Evolutionary conservation across 2,888 invertebrate species (phyloP), one percentile per base, ranked within the genome.

Genomic region (Acrobasis suavella): DNA sequence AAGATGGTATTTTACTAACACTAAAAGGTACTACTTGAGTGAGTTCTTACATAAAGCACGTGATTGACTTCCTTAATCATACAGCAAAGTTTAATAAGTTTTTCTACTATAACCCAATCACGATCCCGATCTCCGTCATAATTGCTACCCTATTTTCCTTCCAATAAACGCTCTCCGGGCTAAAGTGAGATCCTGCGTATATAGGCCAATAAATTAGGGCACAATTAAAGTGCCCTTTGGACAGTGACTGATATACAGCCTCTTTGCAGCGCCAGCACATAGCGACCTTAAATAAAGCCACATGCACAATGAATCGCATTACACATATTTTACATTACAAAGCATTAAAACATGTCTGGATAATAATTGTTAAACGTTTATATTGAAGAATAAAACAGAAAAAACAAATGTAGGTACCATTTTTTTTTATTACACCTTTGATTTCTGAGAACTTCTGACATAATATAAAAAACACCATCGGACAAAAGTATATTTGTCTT

Each of bases 171-270:
- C 54, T 62, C 52, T 22, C 15, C 16, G 42, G 46, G 51, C 42
- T 61, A n/a, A 60, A 54, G 38, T 61, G 17, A 62, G 62, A 55
- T 55, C 37, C 55, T 55, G 49, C 55, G 62, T 75, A 69, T 75
- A 75, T 78, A 77, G 73, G 77, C 77, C 78, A 77, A 87, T 85
- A 87, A 89, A 88, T 89, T 85, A 81, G 76, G 77, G 70, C 74
- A 80, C 87, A 89, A 90, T 90, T 89, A 89, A 90, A 90, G 80
- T 83, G 75, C 75, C 81, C 74, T 80, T 75, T 73, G 77, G 89
- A 90, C 91, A 76, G 83, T 90, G 91, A 90, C 87, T 89, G 89
- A 91, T 91, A 88, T 90, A 91, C 82, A 82, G 77, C 84, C 86
- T 83, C 74, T 75, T 81, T 80, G 79, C 81, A 81, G 71, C 75